phyloP scores from a whole-genome alignment of 2,888 invertebrate species.

The Philhelius pedissequus region DNA sequence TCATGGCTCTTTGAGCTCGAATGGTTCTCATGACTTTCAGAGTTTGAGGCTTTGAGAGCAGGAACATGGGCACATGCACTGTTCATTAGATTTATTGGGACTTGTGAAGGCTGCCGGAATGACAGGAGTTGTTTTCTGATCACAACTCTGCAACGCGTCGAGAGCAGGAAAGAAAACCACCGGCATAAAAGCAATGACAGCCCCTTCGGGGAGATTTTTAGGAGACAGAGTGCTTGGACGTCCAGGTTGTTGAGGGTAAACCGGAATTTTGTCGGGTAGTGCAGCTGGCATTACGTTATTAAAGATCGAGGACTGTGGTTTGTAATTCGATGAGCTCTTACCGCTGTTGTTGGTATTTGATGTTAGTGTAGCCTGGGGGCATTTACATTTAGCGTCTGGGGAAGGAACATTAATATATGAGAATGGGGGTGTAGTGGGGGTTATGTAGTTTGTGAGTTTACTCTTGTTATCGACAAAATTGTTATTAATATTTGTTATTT shows the following conservation, averaged over 20 bases:
- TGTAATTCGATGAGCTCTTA: conserved; percentile 69
- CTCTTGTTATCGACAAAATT: conserved; percentile 47
- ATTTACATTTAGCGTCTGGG: conserved; percentile 83
- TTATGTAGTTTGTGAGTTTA: conserved; percentile 40
- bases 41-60: conserved; percentile 74
- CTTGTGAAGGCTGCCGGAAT: conserved; percentile 72
- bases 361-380: conserved; percentile 63
- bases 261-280: conserved; percentile 76
- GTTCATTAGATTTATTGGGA: conserved; percentile 73
- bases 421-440: conserved; percentile 44
- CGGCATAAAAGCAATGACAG: conserved; percentile 84
- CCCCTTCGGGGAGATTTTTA: conserved; percentile 80
- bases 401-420: conserved; percentile 80
- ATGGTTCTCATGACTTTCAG: conserved; percentile 4
- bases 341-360: conserved; percentile 65
- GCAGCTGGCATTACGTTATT: conserved; percentile 77
- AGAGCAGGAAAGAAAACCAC: conserved; percentile 83
- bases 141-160: conserved; percentile 77
- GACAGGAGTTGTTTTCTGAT: conserved; percentile 72
- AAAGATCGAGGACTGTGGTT: conserved; percentile 71
- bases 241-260: conserved; percentile 76
- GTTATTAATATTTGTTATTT: conserved; percentile 10
- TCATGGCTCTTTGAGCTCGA: background rate
- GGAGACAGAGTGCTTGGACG: conserved; percentile 76
- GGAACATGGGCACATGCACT: conserved; percentile 78